Evolutionary conservation across 2,888 invertebrate genomes (phyloP), one percentile per base, ranked within the genome.

Genomic region (Ceramica pisi): DNA sequence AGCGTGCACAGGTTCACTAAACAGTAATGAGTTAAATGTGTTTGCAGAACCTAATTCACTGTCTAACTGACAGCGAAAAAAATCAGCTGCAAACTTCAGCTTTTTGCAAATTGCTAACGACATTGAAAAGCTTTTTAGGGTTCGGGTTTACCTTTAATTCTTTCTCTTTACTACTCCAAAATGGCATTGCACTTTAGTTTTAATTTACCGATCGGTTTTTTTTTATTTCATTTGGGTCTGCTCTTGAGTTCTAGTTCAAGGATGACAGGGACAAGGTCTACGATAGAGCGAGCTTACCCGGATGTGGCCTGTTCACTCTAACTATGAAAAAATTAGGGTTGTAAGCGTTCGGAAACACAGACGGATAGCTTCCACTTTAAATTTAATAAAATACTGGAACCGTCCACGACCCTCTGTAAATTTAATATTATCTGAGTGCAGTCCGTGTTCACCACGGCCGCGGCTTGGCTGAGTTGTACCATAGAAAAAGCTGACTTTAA

Each of bases 1-100:
- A 60, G 61, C 65, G 65, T 50, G 64, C 48, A 26, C 50, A 50
- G 14, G 35, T 41, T 50, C 64, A 16, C 16, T 23, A 31, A 65
- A 19, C 26, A n/a, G n/a, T 23, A 23, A n/a, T 62, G 35, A 23
- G 35, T 46, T 23, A 10, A 62, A 66, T n/a, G 14, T 62, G 14
- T 35, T 63, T 63, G 21, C 38, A 31, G 21, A 51, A 41, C 26
- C 21, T 63, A 48, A 4, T 38, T 46, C 48, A 57, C 16, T 41
- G n/a, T 41, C 19, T 16, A 41, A 31, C 14, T 10, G 14, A 19
- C n/a, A 31, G 26, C 12, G 9, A 21, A 31, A 31, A 64, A 21
- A 41, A 41, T n/a, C n/a, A n/a, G n/a, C n/a, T n/a, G n/a, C n/a
- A 0, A 14, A 0, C 16, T n/a, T 19, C 19, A 23, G 14, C 3